These are phyloP conservation scores for Philypnodon macrostomus DNA, from an alignment of 2,797 vertebrate species.

Conservation along the genomic window DNA sequence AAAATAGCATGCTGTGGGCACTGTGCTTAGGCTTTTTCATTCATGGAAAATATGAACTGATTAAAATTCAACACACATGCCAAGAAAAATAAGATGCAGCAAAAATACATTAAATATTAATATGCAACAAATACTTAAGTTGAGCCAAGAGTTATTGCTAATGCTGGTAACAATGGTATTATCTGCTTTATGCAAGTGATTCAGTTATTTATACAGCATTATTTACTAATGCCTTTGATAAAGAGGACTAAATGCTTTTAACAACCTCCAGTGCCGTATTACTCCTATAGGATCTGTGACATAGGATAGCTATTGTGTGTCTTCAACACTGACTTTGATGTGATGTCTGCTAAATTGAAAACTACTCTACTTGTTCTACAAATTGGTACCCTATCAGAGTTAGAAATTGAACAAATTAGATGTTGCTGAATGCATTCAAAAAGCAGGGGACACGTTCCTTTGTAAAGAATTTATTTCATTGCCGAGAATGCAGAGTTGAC, in stretches of 20 bases:
- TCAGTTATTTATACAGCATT: not conserved
- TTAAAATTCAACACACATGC: slow-evolving; percentile 9
- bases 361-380: slow-evolving; percentile 34
- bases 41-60: not conserved
- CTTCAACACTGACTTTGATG: slow-evolving; percentile 13
- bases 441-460: slow-evolving; percentile 31
- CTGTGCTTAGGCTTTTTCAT: not conserved
- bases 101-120: slow-evolving; percentile 1
- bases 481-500: slow-evolving; percentile 42
- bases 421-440: slow-evolving; percentile 37
- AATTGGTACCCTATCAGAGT: slow-evolving; percentile 52
- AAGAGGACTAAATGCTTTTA: not conserved
- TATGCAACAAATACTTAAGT: not conserved
- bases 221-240: not conserved
- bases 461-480: slow-evolving; percentile 47
- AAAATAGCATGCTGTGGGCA: too few relatives aligned
- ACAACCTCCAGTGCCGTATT: not conserved
- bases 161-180: not conserved
- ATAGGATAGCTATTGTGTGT: not conserved
- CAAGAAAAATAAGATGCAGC: slow-evolving; percentile 2
- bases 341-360: slow-evolving; percentile 51
- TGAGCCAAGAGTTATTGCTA: not conserved
- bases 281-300: not conserved
- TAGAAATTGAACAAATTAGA: slow-evolving; percentile 61
- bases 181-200: not conserved